Conservation (phyloP, 1,140 invertebrate genomes). For the Oryctes rhinoceros region DNA sequence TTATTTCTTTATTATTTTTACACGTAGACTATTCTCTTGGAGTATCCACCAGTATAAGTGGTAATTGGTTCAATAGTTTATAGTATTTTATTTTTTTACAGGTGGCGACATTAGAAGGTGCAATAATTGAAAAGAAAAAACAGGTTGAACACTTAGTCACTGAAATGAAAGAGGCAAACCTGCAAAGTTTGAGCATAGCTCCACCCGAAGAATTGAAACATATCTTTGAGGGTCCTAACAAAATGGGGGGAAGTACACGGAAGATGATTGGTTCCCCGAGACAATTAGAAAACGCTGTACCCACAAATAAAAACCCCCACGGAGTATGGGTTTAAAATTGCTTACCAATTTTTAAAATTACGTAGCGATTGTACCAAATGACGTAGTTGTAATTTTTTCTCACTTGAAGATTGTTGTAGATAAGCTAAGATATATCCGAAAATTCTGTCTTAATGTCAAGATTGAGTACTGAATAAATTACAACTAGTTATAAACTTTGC, state of each 20-base stretch:
- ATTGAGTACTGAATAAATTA: no score
- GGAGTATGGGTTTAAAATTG: conserved; percentile 84
- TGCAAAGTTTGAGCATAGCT: conserved; percentile 85
- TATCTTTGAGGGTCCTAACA: conserved; percentile 81
- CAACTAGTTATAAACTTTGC: no score
- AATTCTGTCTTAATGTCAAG: no score
- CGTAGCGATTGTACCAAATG: neutral
- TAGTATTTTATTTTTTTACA: conserved; percentile 53
- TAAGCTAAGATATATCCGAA: no score
- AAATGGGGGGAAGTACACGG: conserved; percentile 85
- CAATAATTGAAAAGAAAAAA: conserved; percentile 85
- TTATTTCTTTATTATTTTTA: no score
- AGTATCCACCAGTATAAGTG: neutral
- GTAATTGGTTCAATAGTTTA: conserved; percentile 2
- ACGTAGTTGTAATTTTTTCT: no score
- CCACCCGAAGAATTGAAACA: conserved; percentile 82
- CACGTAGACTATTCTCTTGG: no score
- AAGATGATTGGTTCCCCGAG: conserved; percentile 90
- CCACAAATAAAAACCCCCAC: conserved; percentile 94
- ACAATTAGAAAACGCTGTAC: conserved; percentile 90
- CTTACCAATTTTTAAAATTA: conserved; percentile 2
- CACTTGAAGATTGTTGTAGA: no score
- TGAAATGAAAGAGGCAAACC: conserved; percentile 92
- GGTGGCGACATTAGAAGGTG: conserved; percentile 77
- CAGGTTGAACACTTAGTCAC: conserved; percentile 85